phyloP scores from a whole-genome alignment of 1,140 invertebrate genomes.

The Hyposmocoma kahamanoa region DNA sequence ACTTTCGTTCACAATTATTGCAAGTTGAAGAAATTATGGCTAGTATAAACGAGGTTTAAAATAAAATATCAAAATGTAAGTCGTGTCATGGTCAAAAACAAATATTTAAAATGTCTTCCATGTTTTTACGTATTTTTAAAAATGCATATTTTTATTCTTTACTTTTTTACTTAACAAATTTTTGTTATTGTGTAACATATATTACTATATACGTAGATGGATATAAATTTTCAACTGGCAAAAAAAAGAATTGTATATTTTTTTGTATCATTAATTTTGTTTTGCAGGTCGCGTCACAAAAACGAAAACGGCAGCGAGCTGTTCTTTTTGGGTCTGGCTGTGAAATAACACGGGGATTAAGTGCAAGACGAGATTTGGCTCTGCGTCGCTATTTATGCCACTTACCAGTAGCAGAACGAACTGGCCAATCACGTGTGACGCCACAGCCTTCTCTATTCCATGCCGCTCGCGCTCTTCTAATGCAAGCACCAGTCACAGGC shows the following conservation, averaged over 20 bases:
- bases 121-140: no score
- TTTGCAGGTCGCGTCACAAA: constrained; percentile 61
- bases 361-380: constrained; percentile 78
- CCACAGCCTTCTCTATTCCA: constrained; percentile 47
- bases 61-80: no score
- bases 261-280: constrained; percentile 4
- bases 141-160: no score
- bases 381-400: constrained; percentile 77
- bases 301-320: constrained; percentile 62
- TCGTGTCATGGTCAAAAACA: no score
- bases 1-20: no score
- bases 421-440: constrained; percentile 47
- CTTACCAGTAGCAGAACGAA: constrained; percentile 74
- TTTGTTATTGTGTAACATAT: no score
- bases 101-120: no score
- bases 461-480: constrained; percentile 44
- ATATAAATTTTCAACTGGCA: constrained; percentile 5
- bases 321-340: constrained; percentile 65
- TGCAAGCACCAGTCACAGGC: constrained; percentile 49
- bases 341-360: constrained; percentile 75
- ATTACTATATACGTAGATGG: no score
- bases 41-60: no score
- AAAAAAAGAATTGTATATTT: constrained; percentile 9
- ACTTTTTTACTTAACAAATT: no score
- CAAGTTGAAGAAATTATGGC: no score